Conservation (phyloP, 2,888 invertebrate genomes). For the Sceliomorpha sp. region DNA sequence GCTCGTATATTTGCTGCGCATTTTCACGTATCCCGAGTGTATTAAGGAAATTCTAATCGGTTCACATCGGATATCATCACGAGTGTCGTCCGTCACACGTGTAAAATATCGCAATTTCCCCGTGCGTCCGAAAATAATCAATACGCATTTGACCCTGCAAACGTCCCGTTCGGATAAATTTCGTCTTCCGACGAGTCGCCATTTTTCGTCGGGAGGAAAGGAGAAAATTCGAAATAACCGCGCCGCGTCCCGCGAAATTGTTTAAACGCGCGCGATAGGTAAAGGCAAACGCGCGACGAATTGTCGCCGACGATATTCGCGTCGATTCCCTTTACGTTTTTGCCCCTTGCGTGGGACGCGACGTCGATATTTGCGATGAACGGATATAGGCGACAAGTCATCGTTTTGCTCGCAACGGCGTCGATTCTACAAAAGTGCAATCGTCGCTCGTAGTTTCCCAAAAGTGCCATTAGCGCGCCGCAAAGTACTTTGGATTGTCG, state of each 20-base stretch:
- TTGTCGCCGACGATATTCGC: constrained; percentile 8
- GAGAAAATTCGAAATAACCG: no score
- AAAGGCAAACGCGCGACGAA: constrained; percentile 6
- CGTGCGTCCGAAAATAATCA: no score
- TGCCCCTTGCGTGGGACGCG: constrained; percentile 14
- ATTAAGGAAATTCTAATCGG: constrained; percentile 71
- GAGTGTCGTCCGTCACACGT: no score
- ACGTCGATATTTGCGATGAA: constrained; percentile 52
- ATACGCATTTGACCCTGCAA: no score
- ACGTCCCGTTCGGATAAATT: no score
- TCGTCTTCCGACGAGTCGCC: no score
- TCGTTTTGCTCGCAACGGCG: constrained; percentile 40
- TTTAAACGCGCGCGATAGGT: no score
- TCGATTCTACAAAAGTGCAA: constrained; percentile 57
- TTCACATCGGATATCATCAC: neutral
- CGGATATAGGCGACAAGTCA: constrained; percentile 46
- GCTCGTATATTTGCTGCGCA: constrained; percentile 65
- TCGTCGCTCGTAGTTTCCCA: constrained; percentile 61
- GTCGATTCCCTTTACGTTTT: constrained; percentile 9
- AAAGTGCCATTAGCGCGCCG: constrained; percentile 66
- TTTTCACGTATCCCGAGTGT: constrained; percentile 69
- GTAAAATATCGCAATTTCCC: no score
- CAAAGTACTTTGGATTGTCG: constrained; percentile 63
- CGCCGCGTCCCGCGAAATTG: no score
- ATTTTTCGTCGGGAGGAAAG: no score